Base-by-base conservation (phyloP, 2,888 invertebrate genomes). In the Eupithecia insigniata region DNA sequence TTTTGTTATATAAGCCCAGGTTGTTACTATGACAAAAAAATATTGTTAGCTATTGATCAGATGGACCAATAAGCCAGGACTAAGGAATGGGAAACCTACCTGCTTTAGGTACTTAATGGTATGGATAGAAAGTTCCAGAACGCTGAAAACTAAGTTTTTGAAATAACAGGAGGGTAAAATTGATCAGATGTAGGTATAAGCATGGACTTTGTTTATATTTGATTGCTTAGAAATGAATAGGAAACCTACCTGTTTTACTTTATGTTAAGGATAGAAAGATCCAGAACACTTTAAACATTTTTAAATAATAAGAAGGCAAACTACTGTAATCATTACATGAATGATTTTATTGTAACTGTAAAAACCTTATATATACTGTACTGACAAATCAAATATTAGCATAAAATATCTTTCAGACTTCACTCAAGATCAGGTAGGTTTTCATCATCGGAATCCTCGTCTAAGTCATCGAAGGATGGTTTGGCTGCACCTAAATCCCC, bases 391-490 rank as follows among this genome's bases (percentile, higher is more conserved):
- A 83, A 86, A 82, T 85, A 84, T 84, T 85, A 87, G 84, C 68
- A 66, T 69, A 79, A 87, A 69, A 65, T 61, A 32, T 34, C 14
- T 22, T 76, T 76, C 76, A 78, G 80, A 77, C 83, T 85, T 95
- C 92, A 96, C 92, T 96, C 96, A 87, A 97, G 95, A 89, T 96
- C 96, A 30, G 97, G 97, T 90, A 97, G 92, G 81, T 96, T 96
- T 85, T 97, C 97, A 85, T 98, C 98, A 87, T 98, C 97, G 2
- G 96, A 97, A 86, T 97, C 97, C 79, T 95, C 96, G 80, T 96
- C 96, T 82, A 97, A 90, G 86, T 97, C 97, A 84, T 97, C 97
- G 81, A 97, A 96, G 79, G 95, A 95, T 70, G 96, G 96, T 92
- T 96, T 96, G 43, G 92, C 95, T 78, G 93, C 94, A 36, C 46